Base-by-base conservation (phyloP, 2,797 vertebrate genomes). In the Scyliorhinus canicula region DNA sequence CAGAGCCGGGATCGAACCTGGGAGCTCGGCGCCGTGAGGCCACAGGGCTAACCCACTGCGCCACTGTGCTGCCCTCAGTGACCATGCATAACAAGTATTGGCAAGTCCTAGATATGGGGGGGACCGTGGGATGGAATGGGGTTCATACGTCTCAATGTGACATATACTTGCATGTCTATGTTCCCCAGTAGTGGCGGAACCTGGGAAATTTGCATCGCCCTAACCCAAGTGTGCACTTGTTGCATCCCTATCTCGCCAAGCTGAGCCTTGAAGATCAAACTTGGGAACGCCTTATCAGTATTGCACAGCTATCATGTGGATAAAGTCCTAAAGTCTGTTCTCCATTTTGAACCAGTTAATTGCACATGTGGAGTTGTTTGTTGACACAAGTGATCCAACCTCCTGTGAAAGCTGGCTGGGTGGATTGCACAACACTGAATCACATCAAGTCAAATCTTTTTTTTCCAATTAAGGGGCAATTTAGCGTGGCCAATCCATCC, bases 181-280 rank as follows among this genome's bases (percentile, higher is more conserved):
- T 90, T 35, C 52, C n/a, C 14, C n/a, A 16, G 55, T 31, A 90
- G 86, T 60, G 55, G n/a, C n/a, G 86, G 86, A 90, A 57, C 35
- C 86, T 90, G 86, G 86, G 31, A 55, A 90, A 60, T 90, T 90
- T 90, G 55, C 86, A 90, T 55, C 86, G 60, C 86, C 35, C 55
- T n/a, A 90, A 60, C 55, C 47, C 86, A 57, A 88, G 86, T 57
- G 35, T 60, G 14, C 86, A 60, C 57, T 90, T 90, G 55, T 90
- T 90, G 55, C 86, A 90, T 90, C 52, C 86, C 16, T 90, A 19
- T 90, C 86, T 90, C n/a, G 16, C 35, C 86, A 24, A 90, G 16
- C 86, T 90, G 86, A 90, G 86, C 31, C 40, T 79, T 79, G 74
- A 79, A 16, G 74, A 40, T 79, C n/a, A 79, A 79, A 14, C 74